Evolutionary conservation across 2,888 invertebrate species (phyloP).

Genomic region (Diplolepis rosae): DNA sequence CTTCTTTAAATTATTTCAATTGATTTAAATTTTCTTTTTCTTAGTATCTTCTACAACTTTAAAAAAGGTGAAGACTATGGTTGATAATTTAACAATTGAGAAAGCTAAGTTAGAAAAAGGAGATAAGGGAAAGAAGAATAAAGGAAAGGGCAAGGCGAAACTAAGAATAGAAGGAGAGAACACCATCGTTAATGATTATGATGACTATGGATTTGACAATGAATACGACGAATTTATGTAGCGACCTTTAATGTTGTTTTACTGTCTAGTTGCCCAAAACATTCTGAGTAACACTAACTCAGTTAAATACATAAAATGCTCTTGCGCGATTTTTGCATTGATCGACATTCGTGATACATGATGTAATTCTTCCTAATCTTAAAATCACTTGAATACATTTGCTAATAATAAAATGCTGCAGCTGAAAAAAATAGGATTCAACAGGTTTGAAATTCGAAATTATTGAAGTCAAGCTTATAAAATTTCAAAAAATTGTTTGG

Average conservation of each 20-base stretch:
- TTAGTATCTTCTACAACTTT: constrained; percentile 86
- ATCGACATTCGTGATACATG: background rate
- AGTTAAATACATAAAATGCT: background rate
- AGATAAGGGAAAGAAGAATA: constrained; percentile 84
- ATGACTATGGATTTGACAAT: constrained; percentile 80
- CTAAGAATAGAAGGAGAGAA: constrained; percentile 85
- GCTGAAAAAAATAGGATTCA: no score
- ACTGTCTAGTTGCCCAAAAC: constrained; percentile 63
- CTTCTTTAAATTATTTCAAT: constrained; percentile 5
- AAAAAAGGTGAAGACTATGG: constrained; percentile 87
- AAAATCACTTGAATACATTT: constrained; percentile 3
- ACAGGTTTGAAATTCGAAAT: no score
- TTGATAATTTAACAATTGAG: constrained; percentile 90
- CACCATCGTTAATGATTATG: constrained; percentile 81
- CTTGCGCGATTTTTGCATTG: background rate
- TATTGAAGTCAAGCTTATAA: no score
- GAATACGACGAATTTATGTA: constrained; percentile 90
- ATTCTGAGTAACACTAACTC: background rate
- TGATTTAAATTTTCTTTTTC: constrained; percentile 58
- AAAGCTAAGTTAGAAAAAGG: constrained; percentile 91
- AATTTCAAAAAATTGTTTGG: no score
- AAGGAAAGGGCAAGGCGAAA: constrained; percentile 87
- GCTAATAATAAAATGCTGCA: no score
- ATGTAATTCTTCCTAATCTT: background rate
- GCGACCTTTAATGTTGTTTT: constrained; percentile 63